Conservation (phyloP, 2,888 invertebrate species). For the Disparrhopalites patrizii region DNA sequence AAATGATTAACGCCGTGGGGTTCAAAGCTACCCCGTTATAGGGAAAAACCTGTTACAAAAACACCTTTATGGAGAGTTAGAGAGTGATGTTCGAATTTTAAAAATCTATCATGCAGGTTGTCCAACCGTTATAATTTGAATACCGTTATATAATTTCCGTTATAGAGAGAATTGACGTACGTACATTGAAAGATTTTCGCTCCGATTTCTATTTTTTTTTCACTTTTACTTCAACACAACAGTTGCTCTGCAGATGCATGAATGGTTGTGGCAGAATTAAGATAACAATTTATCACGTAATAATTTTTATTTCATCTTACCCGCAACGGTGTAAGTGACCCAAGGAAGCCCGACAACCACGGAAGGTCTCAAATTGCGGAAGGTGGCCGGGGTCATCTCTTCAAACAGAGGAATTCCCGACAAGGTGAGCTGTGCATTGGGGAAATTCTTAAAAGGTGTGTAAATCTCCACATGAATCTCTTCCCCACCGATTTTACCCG, state of each 20-base stretch:
- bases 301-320: constrained; percentile 25
- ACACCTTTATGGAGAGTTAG: no score
- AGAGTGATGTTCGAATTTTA: no score
- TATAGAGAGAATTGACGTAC: no score
- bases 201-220: not conserved
- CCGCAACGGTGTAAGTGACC: constrained; percentile 35
- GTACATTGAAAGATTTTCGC: not conserved
- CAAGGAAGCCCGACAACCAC: constrained; percentile 42
- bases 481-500: constrained; percentile 34
- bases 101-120: no score
- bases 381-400: constrained; percentile 25
- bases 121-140: no score
- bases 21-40: no score
- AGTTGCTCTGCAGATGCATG: no score
- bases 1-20: no score
- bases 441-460: constrained; percentile 41
- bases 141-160: no score
- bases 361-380: constrained; percentile 32
- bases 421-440: constrained; percentile 39
- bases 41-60: no score
- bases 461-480: constrained; percentile 40
- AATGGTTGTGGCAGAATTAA: not conserved
- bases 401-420: constrained; percentile 34
- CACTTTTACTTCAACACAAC: not conserved
- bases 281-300: constrained; percentile 3